Conservation (phyloP, 2,888 invertebrate species). For the Pollenia angustigena region DNA sequence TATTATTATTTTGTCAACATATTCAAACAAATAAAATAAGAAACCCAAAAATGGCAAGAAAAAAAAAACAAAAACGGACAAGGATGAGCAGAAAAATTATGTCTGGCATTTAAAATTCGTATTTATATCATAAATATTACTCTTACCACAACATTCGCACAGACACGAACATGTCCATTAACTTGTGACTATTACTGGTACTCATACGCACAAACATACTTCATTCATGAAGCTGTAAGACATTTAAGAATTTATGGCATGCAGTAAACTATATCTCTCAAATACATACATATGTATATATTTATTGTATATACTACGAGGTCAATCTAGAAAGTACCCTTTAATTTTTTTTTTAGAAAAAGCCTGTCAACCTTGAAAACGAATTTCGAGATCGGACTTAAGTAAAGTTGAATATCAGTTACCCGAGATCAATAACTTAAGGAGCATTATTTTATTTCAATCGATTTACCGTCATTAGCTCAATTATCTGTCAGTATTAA, state of each 20-base stretch:
- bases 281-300: neutral
- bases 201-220: slow-evolving; percentile 22
- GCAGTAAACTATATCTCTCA: slow-evolving; percentile 44
- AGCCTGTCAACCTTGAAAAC: too few relatives aligned
- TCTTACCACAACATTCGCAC: neutral
- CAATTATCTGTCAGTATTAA: too few relatives aligned
- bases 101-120: slow-evolving; percentile 55
- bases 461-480: too few relatives aligned
- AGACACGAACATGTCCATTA: neutral
- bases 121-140: slow-evolving; percentile 44
- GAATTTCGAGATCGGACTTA: too few relatives aligned
- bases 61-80: neutral
- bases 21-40: slow-evolving; percentile 33
- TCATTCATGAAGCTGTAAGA: slow-evolving; percentile 57
- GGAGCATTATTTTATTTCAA: too few relatives aligned
- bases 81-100: slow-evolving; percentile 23
- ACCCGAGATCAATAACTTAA: too few relatives aligned
- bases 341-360: too few relatives aligned
- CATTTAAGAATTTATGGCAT: slow-evolving; percentile 57
- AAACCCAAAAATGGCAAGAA: slow-evolving; percentile 3
- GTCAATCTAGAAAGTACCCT: neutral
- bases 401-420: too few relatives aligned
- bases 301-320: neutral
- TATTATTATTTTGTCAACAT: slow-evolving; percentile 64
- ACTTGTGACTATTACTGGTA: neutral